Percentiles rank a stretch among this genome's conserved stretches.
These are phyloP conservation scores for Drosophila nr. medialis DNA, from an alignment of 2,888 invertebrate species.

Conservation along the genomic window DNA sequence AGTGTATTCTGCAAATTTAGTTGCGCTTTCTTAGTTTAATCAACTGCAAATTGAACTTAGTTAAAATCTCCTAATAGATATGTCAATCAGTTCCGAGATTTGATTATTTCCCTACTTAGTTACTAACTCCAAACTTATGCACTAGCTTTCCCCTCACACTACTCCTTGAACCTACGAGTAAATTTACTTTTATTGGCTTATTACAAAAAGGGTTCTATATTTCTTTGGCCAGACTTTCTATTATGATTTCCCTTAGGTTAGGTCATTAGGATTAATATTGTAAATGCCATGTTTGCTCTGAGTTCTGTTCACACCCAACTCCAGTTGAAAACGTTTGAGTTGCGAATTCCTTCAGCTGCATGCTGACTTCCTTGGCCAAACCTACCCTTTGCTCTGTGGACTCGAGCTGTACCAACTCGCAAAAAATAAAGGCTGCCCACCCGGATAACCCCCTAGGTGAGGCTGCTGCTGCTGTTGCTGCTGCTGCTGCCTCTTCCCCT, in stretches of 20 bases:
- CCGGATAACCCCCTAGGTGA: not conserved
- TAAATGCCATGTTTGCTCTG: not conserved
- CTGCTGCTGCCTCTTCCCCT: not conserved
- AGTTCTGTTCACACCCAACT: not conserved
- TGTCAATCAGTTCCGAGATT: not conserved
- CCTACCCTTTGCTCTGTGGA: not conserved
- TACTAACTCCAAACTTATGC: not conserved
- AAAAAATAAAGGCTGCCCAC: not conserved
- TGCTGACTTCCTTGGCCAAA: not conserved
- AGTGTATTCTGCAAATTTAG: not conserved
- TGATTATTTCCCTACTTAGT: not conserved
- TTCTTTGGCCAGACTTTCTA: not conserved
- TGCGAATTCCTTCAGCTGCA: not conserved
- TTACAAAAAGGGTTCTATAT: not conserved
- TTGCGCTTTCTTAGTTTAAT: not conserved
- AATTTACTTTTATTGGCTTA: not conserved
- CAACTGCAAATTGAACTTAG: not conserved
- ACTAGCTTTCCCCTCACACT: not conserved
- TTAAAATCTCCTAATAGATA: not conserved
- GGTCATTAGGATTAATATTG: not conserved
- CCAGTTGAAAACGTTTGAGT: not conserved
- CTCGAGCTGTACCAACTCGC: slow-evolving; percentile 1
- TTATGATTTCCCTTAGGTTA: not conserved
- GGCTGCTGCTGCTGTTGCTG: not conserved
- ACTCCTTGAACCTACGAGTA: not conserved